Percentiles rank a stretch among this genome's conserved stretches.
Evolutionary conservation across 2,113 vertebrate species (phyloP).

Genomic region (Ammodytes marinus): DNA sequence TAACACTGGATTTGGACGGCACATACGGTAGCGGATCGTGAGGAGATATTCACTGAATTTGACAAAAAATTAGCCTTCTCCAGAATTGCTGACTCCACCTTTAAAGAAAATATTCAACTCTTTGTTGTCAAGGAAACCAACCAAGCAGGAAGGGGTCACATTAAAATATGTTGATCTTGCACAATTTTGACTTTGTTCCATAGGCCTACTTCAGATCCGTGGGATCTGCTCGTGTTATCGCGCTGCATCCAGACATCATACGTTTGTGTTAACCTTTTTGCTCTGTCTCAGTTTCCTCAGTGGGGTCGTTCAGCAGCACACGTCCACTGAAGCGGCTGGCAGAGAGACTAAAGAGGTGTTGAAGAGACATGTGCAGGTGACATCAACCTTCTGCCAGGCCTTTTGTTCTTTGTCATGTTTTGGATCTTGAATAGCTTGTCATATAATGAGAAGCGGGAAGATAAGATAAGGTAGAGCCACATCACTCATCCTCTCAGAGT

Average conservation of each 20-base stretch:
- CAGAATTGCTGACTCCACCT: too few species aligned
- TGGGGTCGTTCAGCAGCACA: conserved; percentile 1
- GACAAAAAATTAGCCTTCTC: too few species aligned
- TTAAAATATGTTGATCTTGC: conserved; percentile 31
- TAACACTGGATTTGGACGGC: too few species aligned
- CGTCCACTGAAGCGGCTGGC: conserved; percentile 33
- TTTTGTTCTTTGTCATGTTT: conserved; percentile 8
- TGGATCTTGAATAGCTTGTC: conserved; percentile 21
- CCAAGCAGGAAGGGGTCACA: conserved; percentile 7
- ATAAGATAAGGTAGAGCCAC: neutral
- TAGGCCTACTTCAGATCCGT: conserved; percentile 3
- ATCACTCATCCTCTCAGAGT: neutral
- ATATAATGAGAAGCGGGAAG: conserved; percentile 14
- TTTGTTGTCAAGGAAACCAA: conserved; percentile 51
- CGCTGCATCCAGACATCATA: neutral
- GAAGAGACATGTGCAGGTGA: conserved; percentile 25
- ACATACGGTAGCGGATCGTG: too few species aligned
- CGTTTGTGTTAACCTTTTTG: neutral
- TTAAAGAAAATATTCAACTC: neutral
- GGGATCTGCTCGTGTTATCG: neutral
- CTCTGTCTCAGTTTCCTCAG: conserved; percentile 14
- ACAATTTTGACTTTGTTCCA: conserved; percentile 20
- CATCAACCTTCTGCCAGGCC: neutral
- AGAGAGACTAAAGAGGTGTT: conserved; percentile 27
- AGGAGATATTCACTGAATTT: too few species aligned